Percentiles rank a stretch among this genome's conserved stretches.
phyloP scores from a whole-genome alignment of 2,797 vertebrate species.

The Sebastes melanostomus region DNA sequence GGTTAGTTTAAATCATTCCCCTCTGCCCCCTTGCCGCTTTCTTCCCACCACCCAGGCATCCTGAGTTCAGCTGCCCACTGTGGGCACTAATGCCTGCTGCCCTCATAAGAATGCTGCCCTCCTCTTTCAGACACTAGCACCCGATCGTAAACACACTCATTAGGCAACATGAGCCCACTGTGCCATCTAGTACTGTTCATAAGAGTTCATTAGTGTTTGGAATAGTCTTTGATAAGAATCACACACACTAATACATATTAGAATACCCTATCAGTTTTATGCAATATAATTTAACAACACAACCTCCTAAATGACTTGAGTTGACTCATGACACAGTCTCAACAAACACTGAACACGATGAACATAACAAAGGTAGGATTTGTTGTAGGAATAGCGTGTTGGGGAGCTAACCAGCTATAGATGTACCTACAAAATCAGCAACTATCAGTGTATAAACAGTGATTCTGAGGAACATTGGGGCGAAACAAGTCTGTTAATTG shows the following conservation, averaged over 20 bases:
- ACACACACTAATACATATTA: background rate
- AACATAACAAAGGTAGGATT: background rate
- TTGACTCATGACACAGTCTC: background rate
- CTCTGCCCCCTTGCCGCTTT: background rate
- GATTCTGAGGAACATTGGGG: background rate
- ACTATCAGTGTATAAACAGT: background rate
- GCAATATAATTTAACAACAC: background rate
- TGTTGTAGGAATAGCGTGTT: background rate
- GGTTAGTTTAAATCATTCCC: background rate
- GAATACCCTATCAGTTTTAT: background rate
- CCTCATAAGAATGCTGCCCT: conserved; percentile 58
- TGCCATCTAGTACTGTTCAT: conserved; percentile 3
- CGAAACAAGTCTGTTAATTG: background rate
- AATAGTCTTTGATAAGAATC: background rate
- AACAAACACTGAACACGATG: background rate
- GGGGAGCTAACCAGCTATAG: background rate
- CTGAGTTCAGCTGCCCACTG: conserved; percentile 26
- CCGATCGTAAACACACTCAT: conserved; percentile 14
- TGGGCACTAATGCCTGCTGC: conserved; percentile 40
- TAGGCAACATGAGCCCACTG: conserved; percentile 9
- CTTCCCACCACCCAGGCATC: conserved; percentile 2
- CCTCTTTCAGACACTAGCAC: background rate
- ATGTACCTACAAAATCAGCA: background rate
- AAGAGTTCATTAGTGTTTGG: background rate
- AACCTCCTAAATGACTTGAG: background rate